These are phyloP conservation scores for Hirundo rustica DNA, from an alignment of 2,797 vertebrate genomes.

Conservation along the genomic window DNA sequence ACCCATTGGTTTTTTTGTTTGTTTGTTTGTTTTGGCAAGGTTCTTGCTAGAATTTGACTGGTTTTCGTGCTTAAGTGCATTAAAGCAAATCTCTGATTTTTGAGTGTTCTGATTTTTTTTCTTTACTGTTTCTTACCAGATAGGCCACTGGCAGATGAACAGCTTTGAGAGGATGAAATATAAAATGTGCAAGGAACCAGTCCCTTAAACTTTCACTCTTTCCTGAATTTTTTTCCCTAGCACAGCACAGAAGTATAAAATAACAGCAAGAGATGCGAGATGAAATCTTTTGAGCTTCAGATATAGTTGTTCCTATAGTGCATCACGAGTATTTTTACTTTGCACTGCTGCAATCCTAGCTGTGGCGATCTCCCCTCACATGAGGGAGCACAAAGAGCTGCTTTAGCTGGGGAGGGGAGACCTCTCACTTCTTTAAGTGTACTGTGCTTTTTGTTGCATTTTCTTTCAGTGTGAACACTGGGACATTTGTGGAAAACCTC, in stretches of 20 bases:
- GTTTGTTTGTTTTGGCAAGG: neutral
- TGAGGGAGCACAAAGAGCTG: conserved; percentile 2
- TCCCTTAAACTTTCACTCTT: neutral
- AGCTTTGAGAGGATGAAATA: neutral
- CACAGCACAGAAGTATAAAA: neutral
- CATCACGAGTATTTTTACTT: neutral
- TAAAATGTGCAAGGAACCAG: neutral
- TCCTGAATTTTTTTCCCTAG: neutral
- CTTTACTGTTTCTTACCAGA: neutral
- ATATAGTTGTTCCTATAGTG: neutral
- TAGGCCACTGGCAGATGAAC: neutral
- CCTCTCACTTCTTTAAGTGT: neutral
- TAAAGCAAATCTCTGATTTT: neutral
- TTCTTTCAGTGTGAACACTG: conserved; percentile 6
- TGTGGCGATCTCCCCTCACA: neutral
- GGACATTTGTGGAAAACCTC: conserved; percentile 27
- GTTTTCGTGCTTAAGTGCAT: neutral
- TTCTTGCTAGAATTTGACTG: neutral
- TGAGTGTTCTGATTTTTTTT: neutral
- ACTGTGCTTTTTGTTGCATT: conserved; percentile 11
- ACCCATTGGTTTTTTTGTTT: neutral
- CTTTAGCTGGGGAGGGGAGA: neutral
- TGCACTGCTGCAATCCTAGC: neutral
- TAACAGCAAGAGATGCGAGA: neutral
- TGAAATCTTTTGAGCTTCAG: conserved; percentile 3